Conservation (phyloP, 2,888 invertebrate species). For the Diplolepis rosae region DNA sequence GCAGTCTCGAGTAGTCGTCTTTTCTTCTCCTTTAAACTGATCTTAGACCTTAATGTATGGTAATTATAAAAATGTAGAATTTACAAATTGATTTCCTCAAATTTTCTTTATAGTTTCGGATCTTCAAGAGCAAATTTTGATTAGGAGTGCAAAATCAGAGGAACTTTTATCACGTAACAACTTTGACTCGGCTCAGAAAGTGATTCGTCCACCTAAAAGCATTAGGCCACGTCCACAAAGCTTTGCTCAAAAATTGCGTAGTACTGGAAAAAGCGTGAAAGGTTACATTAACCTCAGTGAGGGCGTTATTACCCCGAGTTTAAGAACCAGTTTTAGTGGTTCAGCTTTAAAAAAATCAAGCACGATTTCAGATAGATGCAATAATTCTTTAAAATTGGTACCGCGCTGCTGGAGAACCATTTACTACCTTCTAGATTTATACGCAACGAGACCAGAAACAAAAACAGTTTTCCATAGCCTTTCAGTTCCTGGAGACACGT, state of each 20-base stretch:
- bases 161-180: constrained; percentile 59
- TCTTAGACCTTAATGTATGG: no score
- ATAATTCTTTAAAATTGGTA: constrained; percentile 72
- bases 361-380: constrained; percentile 75
- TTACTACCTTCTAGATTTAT: constrained; percentile 92
- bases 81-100: neutral
- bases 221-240: constrained; percentile 84
- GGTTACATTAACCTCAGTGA: constrained; percentile 90
- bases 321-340: constrained; percentile 78
- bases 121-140: constrained; percentile 78
- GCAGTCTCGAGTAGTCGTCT: no score
- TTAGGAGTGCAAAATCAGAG: constrained; percentile 70
- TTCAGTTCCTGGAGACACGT: constrained; percentile 82
- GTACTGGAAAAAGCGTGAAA: constrained; percentile 89
- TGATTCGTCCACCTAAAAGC: constrained; percentile 77
- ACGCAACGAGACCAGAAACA: constrained; percentile 95
- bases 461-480: constrained; percentile 91
- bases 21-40: no score
- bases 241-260: constrained; percentile 90
- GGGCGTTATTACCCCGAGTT: constrained; percentile 82
- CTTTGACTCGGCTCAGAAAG: constrained; percentile 63
- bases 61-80: neutral
- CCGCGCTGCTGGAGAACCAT: constrained; percentile 97
- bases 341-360: constrained; percentile 76
- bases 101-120: constrained; percentile 76